These are phyloP conservation scores for Sitophilus oryzae DNA, from an alignment of 1,140 invertebrate genomes.

Conservation along the genomic window DNA sequence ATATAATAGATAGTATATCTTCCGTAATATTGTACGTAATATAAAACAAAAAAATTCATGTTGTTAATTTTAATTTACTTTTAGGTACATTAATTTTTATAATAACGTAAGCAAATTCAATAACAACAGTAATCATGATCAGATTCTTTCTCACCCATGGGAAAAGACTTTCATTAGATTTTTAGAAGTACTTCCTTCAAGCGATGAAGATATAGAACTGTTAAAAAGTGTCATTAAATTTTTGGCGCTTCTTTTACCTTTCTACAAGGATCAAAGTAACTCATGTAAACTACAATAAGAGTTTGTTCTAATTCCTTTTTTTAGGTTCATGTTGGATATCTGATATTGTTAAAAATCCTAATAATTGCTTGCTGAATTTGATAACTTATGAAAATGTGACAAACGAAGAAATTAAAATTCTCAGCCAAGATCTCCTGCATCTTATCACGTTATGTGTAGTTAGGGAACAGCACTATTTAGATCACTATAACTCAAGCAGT, in stretches of 20 bases:
- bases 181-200: constrained; percentile 53
- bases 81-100: constrained; percentile 35
- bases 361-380: constrained; percentile 29
- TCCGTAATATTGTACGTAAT: constrained; percentile 50
- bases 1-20: constrained; percentile 49
- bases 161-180: constrained; percentile 52
- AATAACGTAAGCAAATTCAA: constrained; percentile 20
- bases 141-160: constrained; percentile 53
- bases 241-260: constrained; percentile 40
- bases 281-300: background rate
- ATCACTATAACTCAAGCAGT: constrained; percentile 21
- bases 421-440: constrained; percentile 35
- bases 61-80: constrained; percentile 20
- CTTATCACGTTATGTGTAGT: constrained; percentile 35
- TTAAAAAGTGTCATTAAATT: constrained; percentile 53
- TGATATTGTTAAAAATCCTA: constrained; percentile 34
- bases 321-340: constrained; percentile 33
- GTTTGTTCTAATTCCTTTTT: background rate
- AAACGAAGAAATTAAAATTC: constrained; percentile 28
- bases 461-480: constrained; percentile 36
- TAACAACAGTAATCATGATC: constrained; percentile 30
- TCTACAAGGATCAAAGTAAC: constrained; percentile 33
- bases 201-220: constrained; percentile 52
- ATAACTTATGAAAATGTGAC: constrained; percentile 22
- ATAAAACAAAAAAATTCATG: background rate